Evolutionary conservation across 2,797 vertebrate species (phyloP).

Genomic region (Prunella strophiata): DNA sequence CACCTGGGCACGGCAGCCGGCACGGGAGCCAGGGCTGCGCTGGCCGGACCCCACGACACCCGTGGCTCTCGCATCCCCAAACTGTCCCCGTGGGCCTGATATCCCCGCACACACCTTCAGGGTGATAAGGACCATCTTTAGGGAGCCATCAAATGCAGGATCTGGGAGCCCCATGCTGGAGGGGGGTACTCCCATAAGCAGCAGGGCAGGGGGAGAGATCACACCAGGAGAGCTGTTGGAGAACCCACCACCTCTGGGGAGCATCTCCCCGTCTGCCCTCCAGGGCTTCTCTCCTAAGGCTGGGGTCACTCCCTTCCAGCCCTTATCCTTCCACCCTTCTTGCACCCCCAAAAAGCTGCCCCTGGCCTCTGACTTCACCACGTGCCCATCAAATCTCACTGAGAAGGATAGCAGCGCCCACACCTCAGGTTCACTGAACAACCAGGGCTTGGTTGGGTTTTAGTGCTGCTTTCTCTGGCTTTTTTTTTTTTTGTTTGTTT

Average conservation of each 20-base stretch:
- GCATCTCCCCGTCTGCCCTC: not conserved
- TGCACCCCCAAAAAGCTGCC: not conserved
- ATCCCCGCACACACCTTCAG: fast-evolving
- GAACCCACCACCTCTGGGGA: not conserved
- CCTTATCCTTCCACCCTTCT: not conserved
- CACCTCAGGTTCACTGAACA: not conserved
- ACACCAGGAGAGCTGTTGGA: not conserved
- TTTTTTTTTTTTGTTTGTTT: too few species aligned
- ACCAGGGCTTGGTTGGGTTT: not conserved
- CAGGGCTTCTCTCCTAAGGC: not conserved
- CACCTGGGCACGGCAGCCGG: not conserved
- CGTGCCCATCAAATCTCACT: fast-evolving
- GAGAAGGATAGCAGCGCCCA: not conserved
- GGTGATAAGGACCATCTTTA: not conserved
- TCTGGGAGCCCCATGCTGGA: not conserved
- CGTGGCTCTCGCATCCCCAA: not conserved
- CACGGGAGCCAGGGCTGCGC: not conserved
- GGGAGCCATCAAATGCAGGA: not conserved
- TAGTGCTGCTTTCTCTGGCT: not conserved
- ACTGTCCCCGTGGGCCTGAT: not conserved
- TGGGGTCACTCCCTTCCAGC: not conserved
- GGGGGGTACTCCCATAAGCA: not conserved
- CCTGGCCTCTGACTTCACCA: not conserved
- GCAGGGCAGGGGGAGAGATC: not conserved
- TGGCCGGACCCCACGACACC: not conserved